Evolutionary conservation across 2,888 invertebrate species (phyloP).

Genomic region (Ectemnius cavifrons): DNA sequence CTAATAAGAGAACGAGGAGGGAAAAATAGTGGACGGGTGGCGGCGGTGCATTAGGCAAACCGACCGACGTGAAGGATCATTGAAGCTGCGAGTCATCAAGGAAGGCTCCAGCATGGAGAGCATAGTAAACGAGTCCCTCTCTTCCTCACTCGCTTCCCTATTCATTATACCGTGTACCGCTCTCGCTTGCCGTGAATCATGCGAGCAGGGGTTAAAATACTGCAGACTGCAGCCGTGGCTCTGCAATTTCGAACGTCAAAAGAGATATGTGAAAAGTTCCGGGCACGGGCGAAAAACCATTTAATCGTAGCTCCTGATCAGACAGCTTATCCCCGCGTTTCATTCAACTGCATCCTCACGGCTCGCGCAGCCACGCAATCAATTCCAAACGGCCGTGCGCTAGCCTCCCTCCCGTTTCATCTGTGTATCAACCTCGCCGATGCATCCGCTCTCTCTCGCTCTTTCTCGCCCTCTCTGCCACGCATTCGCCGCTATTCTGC

Average conservation of each 20-base stretch:
- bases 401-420: too few species aligned
- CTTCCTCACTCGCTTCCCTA: neutral
- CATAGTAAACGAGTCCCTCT: slow-evolving; percentile 55
- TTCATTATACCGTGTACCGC: slow-evolving; percentile 24
- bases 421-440: neutral
- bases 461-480: slow-evolving; percentile 8
- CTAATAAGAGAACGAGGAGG: slow-evolving; percentile 48
- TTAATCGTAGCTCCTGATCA: neutral
- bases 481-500: slow-evolving; percentile 15
- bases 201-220: slow-evolving; percentile 12
- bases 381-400: neutral
- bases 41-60: slow-evolving; percentile 21
- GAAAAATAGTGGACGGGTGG: neutral
- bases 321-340: slow-evolving; percentile 6
- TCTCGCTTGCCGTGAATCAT: slow-evolving; percentile 19
- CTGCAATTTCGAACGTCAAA: slow-evolving; percentile 14
- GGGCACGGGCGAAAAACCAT: neutral
- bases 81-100: slow-evolving; percentile 14
- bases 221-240: neutral
- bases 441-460: slow-evolving; percentile 3
- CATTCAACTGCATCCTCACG: slow-evolving; percentile 2
- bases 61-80: slow-evolving; percentile 54
- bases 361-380: slow-evolving; percentile 6
- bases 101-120: slow-evolving; percentile 39
- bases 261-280: neutral